A percentile compares a stretch with the other conserved stretches of the same genome.
Conservation (phyloP, 2,797 vertebrate genomes). For the Erpetoichthys calabaricus region DNA sequence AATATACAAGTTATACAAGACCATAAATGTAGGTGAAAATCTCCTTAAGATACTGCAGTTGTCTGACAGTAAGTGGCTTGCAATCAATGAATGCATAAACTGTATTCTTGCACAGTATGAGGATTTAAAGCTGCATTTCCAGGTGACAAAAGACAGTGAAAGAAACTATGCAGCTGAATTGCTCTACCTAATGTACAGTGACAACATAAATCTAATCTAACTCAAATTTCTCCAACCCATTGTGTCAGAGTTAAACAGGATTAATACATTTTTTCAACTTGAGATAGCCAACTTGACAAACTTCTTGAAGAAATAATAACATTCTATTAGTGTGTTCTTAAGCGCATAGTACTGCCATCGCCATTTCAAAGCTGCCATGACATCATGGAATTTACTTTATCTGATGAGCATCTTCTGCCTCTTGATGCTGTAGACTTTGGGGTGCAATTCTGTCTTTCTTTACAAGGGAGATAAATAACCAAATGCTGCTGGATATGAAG, state of each 20-base stretch:
- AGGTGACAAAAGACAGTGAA: conserved; percentile 11
- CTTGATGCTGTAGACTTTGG: conserved; percentile 14
- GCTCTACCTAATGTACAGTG: conserved; percentile 10
- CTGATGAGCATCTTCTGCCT: conserved; percentile 12
- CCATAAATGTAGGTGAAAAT: conserved; percentile 14
- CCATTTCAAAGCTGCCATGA: conserved; percentile 10
- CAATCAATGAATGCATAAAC: conserved; percentile 10
- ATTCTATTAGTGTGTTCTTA: neutral
- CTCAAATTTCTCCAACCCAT: conserved; percentile 9
- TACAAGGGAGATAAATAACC: conserved; percentile 2
- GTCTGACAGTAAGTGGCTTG: conserved; percentile 13
- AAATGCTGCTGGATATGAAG: conserved; percentile 11
- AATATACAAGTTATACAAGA: conserved; percentile 12
- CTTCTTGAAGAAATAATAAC: too few species aligned
- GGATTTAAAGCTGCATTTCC: conserved; percentile 14
- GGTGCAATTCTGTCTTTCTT: conserved; percentile 11
- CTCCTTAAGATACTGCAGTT: conserved; percentile 13
- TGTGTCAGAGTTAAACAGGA: conserved; percentile 2
- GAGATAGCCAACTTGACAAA: neutral
- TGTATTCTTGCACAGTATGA: conserved; percentile 12
- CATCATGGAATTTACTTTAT: conserved; percentile 10
- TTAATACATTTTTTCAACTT: conserved; percentile 2
- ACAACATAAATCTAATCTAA: conserved; percentile 8
- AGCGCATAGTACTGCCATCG: conserved; percentile 4
- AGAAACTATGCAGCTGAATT: conserved; percentile 4